These are phyloP conservation scores for Microtus ochrogaster DNA, from an alignment of 2,113 vertebrate species.

Conservation along the genomic window DNA sequence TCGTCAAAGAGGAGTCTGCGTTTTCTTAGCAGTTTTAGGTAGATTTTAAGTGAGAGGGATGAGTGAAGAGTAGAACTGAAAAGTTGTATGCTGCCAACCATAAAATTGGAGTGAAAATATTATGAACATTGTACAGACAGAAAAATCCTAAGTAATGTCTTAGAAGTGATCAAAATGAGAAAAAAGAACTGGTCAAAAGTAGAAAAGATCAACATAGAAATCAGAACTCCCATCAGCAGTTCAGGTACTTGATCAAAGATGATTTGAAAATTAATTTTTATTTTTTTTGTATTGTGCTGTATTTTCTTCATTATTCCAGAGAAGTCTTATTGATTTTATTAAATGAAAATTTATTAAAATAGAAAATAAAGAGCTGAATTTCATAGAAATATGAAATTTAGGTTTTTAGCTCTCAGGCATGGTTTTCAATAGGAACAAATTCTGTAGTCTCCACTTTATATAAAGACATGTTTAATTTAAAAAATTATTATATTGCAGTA, in stretches of 20 bases:
- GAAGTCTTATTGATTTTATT: neutral
- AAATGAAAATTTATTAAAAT: conserved; percentile 28
- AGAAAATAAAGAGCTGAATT: neutral
- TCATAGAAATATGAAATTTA: neutral
- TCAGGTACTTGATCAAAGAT: neutral
- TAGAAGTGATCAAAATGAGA: neutral
- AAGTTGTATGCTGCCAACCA: neutral
- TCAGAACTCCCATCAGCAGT: neutral
- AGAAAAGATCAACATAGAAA: neutral
- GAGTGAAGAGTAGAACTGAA: neutral
- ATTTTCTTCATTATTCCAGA: neutral
- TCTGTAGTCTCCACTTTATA: neutral
- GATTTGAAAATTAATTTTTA: no score
- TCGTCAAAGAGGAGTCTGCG: neutral
- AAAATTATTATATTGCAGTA: neutral
- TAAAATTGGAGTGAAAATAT: neutral
- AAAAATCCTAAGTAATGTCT: neutral
- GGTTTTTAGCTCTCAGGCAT: neutral
- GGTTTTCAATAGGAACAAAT: neutral
- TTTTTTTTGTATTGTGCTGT: neutral
- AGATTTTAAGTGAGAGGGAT: neutral
- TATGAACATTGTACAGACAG: neutral
- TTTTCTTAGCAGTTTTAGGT: neutral
- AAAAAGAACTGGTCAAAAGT: neutral
- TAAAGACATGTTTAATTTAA: neutral